Evolutionary conservation across 2,797 vertebrate species (phyloP), one percentile per base, ranked within the genome.

Genomic region (Miichthys miiuy): DNA sequence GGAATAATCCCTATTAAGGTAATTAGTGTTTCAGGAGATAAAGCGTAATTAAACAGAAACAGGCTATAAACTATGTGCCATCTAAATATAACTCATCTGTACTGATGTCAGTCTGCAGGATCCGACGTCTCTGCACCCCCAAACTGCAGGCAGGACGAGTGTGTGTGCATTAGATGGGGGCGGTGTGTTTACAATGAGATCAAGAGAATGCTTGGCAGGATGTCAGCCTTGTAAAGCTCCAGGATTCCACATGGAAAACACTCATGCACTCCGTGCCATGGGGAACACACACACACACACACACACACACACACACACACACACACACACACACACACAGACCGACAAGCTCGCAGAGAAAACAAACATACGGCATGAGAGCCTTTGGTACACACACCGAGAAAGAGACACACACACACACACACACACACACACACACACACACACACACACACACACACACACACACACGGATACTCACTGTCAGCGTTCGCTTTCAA

Each of bases 131-230:
- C 21, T 60, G 20, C 34, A 30, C 76, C 30, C 46, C 30, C 30
- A 23, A 72, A 75, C 60, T 72, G 76, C 80, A 76, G 70, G 27
- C 62, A 17, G 34, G 23, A 46, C 17, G 56, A 70, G 55, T 48
- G 23, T 30, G 72, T 6, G 42, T 66, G 78, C 63, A 75, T 80
- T 64, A 77, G 75, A 76, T n/a, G 73, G 65, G 51, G 67, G 81
- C 47, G 75, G 78, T 77, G 80, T 84, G 82, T 91, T 89, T 87
- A 89, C 73, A 75, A 76, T 86, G 76, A 92, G 88, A 89, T 92
- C 85, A 92, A 90, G 81, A 86, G 76, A 86, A 88, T 77, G 85
- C 79, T 88, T 91, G 88, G 91, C 90, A 91, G 87, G 77, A 81
- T 51, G 68, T 83, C 82, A 85, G 82, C 72, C 87, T 89, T 85